phyloP scores from a whole-genome alignment of 1,140 invertebrate species.

The Camponotus vicinus region DNA sequence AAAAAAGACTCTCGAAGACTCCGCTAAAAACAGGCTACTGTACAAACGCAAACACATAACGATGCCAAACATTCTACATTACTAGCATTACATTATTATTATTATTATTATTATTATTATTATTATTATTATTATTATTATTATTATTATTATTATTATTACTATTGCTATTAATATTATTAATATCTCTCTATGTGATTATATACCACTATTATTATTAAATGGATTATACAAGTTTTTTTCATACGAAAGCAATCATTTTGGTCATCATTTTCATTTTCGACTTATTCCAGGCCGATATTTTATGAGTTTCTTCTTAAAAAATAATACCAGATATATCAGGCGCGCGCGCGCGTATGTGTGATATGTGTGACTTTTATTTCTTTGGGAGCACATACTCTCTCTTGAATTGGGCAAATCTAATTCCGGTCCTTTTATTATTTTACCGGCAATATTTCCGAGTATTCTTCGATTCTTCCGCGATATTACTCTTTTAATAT shows the following conservation, averaged over 20 bases:
- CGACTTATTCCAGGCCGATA: not conserved
- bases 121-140: conserved; percentile 68
- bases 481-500: not conserved
- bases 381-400: not conserved
- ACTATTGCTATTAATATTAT: conserved; percentile 75
- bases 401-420: not conserved
- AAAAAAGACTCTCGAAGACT: conserved; percentile 61
- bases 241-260: conserved; percentile 74
- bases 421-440: not conserved
- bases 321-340: not conserved
- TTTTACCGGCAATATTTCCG: not conserved
- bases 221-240: conserved; percentile 77
- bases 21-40: conserved; percentile 72
- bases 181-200: conserved; percentile 77
- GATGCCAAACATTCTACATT: conserved; percentile 84
- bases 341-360: no score
- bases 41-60: conserved; percentile 83
- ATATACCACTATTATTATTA: conserved; percentile 59
- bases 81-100: conserved; percentile 74
- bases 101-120: conserved; percentile 3
- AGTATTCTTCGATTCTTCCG: not conserved
- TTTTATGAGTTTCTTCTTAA: not conserved
- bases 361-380: not conserved
- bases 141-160: conserved; percentile 73
- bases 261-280: conserved; percentile 34